Evolutionary conservation across 2,888 invertebrate genomes (phyloP), one percentile per base, ranked within the genome.

Genomic region (Celastrina argiolus): DNA sequence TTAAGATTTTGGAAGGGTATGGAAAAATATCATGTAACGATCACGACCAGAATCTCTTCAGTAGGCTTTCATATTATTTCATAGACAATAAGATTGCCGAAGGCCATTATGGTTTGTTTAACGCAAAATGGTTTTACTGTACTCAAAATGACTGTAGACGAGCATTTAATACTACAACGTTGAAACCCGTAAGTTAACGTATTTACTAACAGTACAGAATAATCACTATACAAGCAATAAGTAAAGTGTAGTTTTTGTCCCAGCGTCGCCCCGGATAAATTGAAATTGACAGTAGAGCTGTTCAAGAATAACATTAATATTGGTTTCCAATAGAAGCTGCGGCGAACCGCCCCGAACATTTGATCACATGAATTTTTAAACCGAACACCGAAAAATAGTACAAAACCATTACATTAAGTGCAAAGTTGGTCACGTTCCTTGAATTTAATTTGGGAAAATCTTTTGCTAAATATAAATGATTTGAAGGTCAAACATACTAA

Each of bases 281-380:
- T 73, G 74, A 76, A 75, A 74, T 73, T 74, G 76, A 76, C 74
- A 72, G 69, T 63, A 67, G 68, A 69, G 59, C 68, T 64, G 72
- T 73, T 74, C 70, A 75, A 76, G 75, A 74, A 74, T 72, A 75
- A 76, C 72, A 75, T 75, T 74, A 75, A 74, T 76, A 74, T 75
- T 70, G 69, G 73, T 72, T 73, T 74, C 71, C 68, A 61, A 65
- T 67, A 70, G 72, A 67, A 56, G 51, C 71, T 68, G 68, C 68
- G 68, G 71, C 74, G 72, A n/a, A n/a, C n/a, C 69, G 71, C 73
- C 72, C 74, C 71, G 75, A 75, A 77, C 74, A 76, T 79, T 78
- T 75, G 79, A 78, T 80, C 78, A 68, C 76, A 78, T 86, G 81
- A 79, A 84, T 85, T 81, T 81, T 84, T 83, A 80, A 86, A 78